These are phyloP conservation scores for Sciurus vulgaris DNA, from an alignment of 2,797 vertebrate species.

Conservation along the genomic window DNA sequence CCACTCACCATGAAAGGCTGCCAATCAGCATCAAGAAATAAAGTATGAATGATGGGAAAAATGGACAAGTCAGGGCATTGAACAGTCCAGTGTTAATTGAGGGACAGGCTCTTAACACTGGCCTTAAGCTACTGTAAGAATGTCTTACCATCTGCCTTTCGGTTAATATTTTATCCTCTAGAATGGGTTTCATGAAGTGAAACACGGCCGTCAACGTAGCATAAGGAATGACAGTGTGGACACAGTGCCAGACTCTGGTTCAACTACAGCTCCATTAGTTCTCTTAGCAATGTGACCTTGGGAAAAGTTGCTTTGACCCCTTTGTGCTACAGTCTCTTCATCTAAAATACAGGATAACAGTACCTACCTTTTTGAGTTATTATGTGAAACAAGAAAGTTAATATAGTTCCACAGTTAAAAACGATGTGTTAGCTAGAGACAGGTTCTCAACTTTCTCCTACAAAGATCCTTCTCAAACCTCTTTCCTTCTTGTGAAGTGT, in stretches of 20 bases:
- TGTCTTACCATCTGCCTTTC: neutral
- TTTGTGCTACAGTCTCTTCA: neutral
- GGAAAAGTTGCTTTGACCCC: neutral
- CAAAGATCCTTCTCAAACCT: neutral
- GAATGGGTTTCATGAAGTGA: neutral
- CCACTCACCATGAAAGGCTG: neutral
- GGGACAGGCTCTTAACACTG: neutral
- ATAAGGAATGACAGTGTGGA: neutral
- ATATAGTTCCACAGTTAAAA: neutral
- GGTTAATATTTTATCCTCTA: neutral
- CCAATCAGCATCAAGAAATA: neutral
- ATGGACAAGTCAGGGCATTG: neutral
- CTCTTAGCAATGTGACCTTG: neutral
- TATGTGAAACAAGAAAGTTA: constrained; percentile 5
- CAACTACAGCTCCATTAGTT: neutral
- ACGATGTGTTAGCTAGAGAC: neutral
- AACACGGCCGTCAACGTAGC: neutral
- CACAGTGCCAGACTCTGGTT: neutral
- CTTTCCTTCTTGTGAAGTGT: neutral
- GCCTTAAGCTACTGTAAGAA: neutral
- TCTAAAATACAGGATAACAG: neutral
- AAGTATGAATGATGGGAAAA: neutral
- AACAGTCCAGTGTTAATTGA: neutral
- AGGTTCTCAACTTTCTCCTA: neutral
- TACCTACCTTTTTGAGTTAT: neutral